These are phyloP conservation scores for Diarsia rubi DNA, from an alignment of 2,888 invertebrate species.

Conservation along the genomic window DNA sequence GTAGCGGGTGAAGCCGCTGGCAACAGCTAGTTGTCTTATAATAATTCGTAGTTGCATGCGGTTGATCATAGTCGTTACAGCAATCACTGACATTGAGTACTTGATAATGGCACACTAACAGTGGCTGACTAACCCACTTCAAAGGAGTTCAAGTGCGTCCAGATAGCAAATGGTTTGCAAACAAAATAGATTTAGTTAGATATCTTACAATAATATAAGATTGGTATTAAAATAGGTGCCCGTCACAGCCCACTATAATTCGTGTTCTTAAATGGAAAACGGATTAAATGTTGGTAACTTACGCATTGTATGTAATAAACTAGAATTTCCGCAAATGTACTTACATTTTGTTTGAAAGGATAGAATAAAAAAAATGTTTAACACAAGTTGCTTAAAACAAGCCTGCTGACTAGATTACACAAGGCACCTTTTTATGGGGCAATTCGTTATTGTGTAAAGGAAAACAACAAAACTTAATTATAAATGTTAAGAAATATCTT, in stretches of 20 bases:
- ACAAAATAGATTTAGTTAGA: neutral
- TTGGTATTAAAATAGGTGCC: neutral
- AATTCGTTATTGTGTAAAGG: neutral
- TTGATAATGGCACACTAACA: conserved; percentile 51
- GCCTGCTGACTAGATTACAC: too few relatives aligned
- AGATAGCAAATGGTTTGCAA: neutral
- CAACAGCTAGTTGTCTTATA: too few relatives aligned
- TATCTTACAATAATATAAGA: neutral
- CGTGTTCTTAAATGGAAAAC: neutral
- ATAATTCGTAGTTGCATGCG: conserved; percentile 12
- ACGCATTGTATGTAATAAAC: neutral
- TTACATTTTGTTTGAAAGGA: neutral
- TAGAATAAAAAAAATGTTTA: neutral
- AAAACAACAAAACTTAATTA: neutral
- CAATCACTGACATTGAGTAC: conserved; percentile 15
- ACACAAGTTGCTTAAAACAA: too few relatives aligned
- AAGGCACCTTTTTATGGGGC: neutral
- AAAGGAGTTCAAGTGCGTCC: conserved; percentile 32
- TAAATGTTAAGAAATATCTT: neutral
- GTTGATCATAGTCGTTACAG: conserved; percentile 21
- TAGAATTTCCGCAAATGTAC: neutral
- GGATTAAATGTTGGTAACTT: neutral
- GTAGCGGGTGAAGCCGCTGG: too few relatives aligned
- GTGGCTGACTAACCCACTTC: conserved; percentile 34
- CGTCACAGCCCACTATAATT: neutral